phyloP scores from a whole-genome alignment of 2,797 vertebrate genomes.

The Epinephelus coioides region DNA sequence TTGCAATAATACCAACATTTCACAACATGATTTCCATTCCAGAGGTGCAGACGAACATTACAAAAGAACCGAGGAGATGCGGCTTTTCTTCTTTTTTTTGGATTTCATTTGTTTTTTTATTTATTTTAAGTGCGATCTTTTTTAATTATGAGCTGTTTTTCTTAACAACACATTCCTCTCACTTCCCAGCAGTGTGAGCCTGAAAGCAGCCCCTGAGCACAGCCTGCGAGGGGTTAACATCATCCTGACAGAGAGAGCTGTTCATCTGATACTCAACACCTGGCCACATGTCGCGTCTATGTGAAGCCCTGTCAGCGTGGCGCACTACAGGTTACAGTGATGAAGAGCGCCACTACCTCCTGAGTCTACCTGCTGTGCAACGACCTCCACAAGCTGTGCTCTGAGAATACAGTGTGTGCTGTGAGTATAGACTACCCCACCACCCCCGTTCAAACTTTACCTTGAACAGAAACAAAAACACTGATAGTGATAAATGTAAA shows the following conservation, averaged over 20 bases:
- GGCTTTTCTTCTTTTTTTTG: conserved; percentile 43
- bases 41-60: conserved; percentile 77
- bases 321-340: conserved; percentile 28
- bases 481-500: conserved; percentile 67
- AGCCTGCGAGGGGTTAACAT: conserved; percentile 54
- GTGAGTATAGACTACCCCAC: conserved; percentile 68
- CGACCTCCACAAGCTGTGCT: conserved; percentile 70
- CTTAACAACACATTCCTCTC: conserved; percentile 79
- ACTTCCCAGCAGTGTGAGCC: conserved; percentile 89
- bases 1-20: conserved; percentile 85
- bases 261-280: conserved; percentile 6
- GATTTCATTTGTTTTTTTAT: conserved; percentile 52
- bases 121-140: conserved; percentile 66
- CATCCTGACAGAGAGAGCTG: conserved; percentile 18
- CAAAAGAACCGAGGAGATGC: conserved; percentile 67
- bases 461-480: conserved; percentile 74
- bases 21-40: conserved; percentile 79
- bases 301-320: conserved; percentile 1
- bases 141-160: conserved; percentile 58
- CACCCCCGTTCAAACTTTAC: conserved; percentile 66
- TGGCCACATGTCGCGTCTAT: background rate
- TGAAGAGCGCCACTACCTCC: conserved; percentile 13
- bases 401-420: conserved; percentile 83
- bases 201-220: conserved; percentile 78
- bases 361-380: background rate